Conservation (phyloP, 2,113 vertebrate genomes). For the Chascanopsetta lugubris region DNA sequence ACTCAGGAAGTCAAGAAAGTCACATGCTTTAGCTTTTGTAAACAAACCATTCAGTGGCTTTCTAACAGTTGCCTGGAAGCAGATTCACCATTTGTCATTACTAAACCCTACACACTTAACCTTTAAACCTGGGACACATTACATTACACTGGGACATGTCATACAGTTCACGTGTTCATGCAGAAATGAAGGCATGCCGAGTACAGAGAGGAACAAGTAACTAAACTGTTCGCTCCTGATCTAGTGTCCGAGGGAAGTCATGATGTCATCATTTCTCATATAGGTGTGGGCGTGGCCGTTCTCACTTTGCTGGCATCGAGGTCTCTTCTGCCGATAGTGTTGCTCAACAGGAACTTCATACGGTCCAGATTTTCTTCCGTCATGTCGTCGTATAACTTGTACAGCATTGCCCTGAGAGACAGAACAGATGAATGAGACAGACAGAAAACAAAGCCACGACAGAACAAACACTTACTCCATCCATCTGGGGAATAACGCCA, state of each 20-base stretch:
- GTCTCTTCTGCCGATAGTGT: conserved; percentile 47
- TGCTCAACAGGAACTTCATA: conserved; percentile 66
- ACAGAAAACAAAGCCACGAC: background rate
- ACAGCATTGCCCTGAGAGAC: conserved; percentile 76
- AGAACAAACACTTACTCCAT: background rate
- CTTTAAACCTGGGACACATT: no score
- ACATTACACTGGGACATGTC: background rate
- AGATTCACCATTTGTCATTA: no score
- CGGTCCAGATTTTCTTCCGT: conserved; percentile 42
- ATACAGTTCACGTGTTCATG: background rate
- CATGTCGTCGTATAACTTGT: conserved; percentile 64
- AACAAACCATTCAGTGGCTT: no score
- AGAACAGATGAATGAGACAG: background rate
- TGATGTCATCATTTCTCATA: background rate
- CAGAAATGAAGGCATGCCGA: background rate
- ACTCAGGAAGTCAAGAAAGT: no score
- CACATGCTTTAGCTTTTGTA: no score
- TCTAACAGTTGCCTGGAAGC: no score
- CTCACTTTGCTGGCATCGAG: conserved; percentile 71
- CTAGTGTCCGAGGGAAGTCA: background rate
- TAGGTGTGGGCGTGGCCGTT: conserved; percentile 6
- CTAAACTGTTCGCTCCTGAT: background rate
- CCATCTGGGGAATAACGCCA: background rate
- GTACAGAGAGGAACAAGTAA: background rate
- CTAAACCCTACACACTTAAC: no score